Percentiles rank a stretch among this genome's conserved stretches.
phyloP scores from a whole-genome alignment of 2,113 vertebrate species.

The Limanda limanda region DNA sequence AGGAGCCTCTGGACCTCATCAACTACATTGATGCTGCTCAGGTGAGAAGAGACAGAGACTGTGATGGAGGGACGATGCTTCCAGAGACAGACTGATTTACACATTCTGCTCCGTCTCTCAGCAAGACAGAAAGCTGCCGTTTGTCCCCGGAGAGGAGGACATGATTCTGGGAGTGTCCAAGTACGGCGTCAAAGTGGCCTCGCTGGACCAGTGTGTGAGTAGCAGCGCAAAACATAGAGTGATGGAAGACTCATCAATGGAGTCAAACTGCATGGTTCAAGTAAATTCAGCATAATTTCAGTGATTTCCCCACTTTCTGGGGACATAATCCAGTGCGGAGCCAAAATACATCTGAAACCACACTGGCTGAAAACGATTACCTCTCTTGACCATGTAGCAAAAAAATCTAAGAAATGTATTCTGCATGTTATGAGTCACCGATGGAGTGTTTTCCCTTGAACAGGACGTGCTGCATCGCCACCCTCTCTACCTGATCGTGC shows the following conservation, averaged over 20 bases:
- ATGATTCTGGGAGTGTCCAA: conserved; percentile 95
- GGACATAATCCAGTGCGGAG: too few relatives aligned
- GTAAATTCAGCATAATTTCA: background rate
- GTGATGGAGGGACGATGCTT: background rate
- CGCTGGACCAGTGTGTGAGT: conserved; percentile 95
- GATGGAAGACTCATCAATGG: conserved; percentile 5
- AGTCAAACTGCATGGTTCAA: too few relatives aligned
- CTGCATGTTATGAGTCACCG: background rate
- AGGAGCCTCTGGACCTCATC: conserved; percentile 94
- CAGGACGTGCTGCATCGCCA: conserved; percentile 96
- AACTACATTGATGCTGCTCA: conserved; percentile 96
- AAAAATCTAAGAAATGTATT: background rate
- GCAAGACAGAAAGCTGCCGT: conserved; percentile 98
- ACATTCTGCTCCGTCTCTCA: conserved; percentile 76
- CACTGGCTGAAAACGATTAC: too few relatives aligned
- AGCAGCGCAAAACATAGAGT: background rate
- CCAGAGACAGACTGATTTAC: background rate
- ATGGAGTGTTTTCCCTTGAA: background rate
- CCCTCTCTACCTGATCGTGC: conserved; percentile 92
- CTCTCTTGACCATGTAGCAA: background rate
- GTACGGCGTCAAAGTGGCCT: conserved; percentile 95
- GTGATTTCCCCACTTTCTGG: too few relatives aligned
- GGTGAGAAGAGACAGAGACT: conserved; percentile 78
- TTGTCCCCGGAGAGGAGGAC: conserved; percentile 94
- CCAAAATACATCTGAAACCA: too few relatives aligned